Percentiles rank a stretch among this genome's conserved stretches.
These are phyloP conservation scores for Lacerta agilis DNA, from an alignment of 2,797 vertebrate species.

Conservation along the genomic window DNA sequence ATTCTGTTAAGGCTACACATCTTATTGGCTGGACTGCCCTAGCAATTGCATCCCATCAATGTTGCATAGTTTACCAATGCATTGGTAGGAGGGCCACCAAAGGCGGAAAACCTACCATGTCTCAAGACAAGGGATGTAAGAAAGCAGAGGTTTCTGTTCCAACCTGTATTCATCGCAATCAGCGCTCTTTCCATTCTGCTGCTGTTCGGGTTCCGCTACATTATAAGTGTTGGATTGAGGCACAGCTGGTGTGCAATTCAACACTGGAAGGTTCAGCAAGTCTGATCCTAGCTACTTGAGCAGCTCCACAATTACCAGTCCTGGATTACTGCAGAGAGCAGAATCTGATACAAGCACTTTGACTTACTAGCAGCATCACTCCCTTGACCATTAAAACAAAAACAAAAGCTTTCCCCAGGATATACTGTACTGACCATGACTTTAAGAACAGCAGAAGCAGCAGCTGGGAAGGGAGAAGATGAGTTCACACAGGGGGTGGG, in stretches of 20 bases:
- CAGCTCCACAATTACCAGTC: neutral
- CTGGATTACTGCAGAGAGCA: neutral
- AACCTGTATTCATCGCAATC: no score
- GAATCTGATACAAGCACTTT: neutral
- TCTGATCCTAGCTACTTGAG: neutral
- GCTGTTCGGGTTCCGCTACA: no score
- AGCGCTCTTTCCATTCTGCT: no score
- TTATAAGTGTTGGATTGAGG: neutral
- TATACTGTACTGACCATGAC: neutral
- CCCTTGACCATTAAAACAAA: neutral
- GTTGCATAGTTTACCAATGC: neutral
- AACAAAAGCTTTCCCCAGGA: neutral
- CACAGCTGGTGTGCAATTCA: neutral
- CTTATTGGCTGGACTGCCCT: neutral
- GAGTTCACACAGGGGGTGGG: rapidly evolving
- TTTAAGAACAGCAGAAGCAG: no score
- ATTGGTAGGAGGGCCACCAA: neutral
- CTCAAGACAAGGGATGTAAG: neutral
- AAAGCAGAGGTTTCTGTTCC: no score
- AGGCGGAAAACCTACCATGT: neutral
- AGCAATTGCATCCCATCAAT: neutral
- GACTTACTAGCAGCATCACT: neutral
- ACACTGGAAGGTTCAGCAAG: no score
- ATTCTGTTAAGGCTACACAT: neutral
- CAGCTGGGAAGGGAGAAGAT: no score